Evolutionary conservation across 2,113 vertebrate genomes (phyloP).

Genomic region (Asarcornis scutulata): DNA sequence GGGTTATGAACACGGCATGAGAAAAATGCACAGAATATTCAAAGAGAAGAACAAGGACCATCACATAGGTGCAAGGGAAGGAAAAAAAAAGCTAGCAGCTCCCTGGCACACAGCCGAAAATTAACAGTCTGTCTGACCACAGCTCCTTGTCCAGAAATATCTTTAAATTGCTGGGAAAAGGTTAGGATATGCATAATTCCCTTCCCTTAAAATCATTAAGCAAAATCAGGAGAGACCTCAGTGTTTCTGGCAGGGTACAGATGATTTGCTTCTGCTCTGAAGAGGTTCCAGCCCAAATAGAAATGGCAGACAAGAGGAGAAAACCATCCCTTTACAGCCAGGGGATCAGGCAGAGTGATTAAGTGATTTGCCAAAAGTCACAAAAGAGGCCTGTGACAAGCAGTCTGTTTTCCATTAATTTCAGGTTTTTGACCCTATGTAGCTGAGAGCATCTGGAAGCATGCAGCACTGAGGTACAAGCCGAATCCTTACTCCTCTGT

Average conservation of each 20-base stretch:
- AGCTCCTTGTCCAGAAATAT: not conserved
- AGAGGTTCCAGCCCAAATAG: not conserved
- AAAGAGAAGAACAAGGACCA: not conserved
- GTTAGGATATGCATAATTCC: not conserved
- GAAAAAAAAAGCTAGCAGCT: not conserved
- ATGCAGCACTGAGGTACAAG: not conserved
- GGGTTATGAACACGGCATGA: not conserved
- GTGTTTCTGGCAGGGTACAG: not conserved
- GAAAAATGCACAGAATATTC: rapidly evolving
- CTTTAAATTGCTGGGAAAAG: not conserved
- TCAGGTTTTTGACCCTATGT: not conserved
- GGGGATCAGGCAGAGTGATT: not conserved
- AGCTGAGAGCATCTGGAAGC: not conserved
- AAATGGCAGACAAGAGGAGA: not conserved
- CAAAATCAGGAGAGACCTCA: not conserved
- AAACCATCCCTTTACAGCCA: not conserved
- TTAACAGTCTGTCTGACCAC: not conserved
- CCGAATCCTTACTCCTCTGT: not conserved
- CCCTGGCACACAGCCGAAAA: not conserved
- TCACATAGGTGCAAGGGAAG: not conserved
- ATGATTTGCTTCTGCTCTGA: not conserved
- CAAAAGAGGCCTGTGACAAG: not conserved
- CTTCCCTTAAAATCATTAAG: not conserved
- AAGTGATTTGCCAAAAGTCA: not conserved
- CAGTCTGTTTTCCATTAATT: not conserved